Base-by-base conservation (phyloP, 2,888 invertebrate species). In the Hemicrepidius hirtus region DNA sequence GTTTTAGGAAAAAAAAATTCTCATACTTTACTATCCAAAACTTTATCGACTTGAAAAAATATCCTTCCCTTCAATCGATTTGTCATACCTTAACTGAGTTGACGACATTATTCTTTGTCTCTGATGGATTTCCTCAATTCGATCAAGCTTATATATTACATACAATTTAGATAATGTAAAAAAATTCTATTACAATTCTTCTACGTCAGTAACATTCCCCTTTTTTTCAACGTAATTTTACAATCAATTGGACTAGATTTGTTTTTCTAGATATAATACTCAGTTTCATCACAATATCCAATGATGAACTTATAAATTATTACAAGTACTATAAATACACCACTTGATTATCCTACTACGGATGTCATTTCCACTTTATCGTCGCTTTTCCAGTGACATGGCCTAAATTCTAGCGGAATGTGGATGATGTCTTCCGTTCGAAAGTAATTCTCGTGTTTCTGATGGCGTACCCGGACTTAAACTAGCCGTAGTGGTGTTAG, bases 381-480 rank as follows among this genome's bases (percentile, higher is more conserved):
- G 20, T 35, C 18, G 35, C n/a, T 55, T 35, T 55, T 35, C 16
- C 55, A 35, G 18, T 55, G 16, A 28, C n/a, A 55, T n/a, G n/a
- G 3, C 32, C 40, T 63, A 69, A n/a, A 69, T 40, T 44, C 50
- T 70, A 13, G 62, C 50, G 24, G 71, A 67, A 53, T 74, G 63
- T 12, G 86, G 81, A 20, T 53, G 59, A 60, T 91, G 89, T 57
- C 90, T 88, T 2, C 90, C 89, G 80, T 91, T 91, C 4, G 88
- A 85, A 16, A 92, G 85, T 66, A 93, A 85, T 83, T 92, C 92
- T 75, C 90, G 87, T 10, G 92, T 92, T 84, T 93, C 92, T 50
- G 91, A 90, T 0, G 92, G 92, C n/a, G 92, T 91, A 12, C 91
- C 91, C 91, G 92, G 92, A 75, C 89, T 89, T 65, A 89, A 81